A percentile compares a stretch with the other conserved stretches of the same genome.
phyloP scores from a whole-genome alignment of 2,888 invertebrate species.

The Brachyptera putata region DNA sequence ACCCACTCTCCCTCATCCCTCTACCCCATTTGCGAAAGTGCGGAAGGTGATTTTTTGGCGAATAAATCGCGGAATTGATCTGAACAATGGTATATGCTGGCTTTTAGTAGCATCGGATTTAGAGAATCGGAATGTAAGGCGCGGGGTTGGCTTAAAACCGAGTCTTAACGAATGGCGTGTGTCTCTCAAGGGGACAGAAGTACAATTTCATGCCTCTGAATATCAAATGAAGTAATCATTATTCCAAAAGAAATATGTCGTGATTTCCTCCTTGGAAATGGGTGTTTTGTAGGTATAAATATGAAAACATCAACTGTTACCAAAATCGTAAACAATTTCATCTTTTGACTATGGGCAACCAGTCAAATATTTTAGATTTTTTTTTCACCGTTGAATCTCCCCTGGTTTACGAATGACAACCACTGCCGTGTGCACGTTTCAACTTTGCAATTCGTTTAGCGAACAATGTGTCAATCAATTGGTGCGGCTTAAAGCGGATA shows the following conservation, averaged over 20 bases:
- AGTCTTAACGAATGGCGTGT: neutral
- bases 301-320: no score
- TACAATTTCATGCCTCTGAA: no score
- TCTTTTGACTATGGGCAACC: no score
- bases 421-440: no score
- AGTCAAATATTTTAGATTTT: no score
- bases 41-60: constrained; percentile 8
- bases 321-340: no score
- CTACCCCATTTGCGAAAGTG: constrained; percentile 6
- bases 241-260: no score
- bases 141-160: neutral
- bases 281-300: no score
- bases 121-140: neutral
- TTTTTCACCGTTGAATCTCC: no score
- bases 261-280: no score
- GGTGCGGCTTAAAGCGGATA: neutral
- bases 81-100: neutral
- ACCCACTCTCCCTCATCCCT: neutral
- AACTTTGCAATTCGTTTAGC: neutral
- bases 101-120: neutral
- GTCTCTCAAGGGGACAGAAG: neutral
- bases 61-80: neutral
- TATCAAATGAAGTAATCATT: no score
- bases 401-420: no score
- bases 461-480: constrained; percentile 16